These are phyloP conservation scores for Megalops atlanticus DNA, from an alignment of 2,113 vertebrate species.

Conservation along the genomic window DNA sequence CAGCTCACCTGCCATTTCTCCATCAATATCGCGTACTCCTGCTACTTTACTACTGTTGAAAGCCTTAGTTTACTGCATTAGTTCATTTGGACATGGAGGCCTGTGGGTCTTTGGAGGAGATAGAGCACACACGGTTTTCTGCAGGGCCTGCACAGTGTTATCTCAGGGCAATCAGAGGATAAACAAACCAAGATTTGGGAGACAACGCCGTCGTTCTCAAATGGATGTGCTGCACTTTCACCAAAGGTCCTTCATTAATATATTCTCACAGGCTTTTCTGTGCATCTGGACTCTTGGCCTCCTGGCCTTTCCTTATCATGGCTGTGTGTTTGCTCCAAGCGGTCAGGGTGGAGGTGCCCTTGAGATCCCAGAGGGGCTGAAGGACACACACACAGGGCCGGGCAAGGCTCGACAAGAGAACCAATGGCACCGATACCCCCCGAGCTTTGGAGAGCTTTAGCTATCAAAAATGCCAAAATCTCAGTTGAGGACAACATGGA, in stretches of 20 bases:
- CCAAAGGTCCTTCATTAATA: not conserved
- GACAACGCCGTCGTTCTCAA: conserved; percentile 26
- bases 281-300: not conserved
- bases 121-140: not conserved
- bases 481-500: too few species aligned
- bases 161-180: conserved; percentile 32
- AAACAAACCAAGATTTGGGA: conserved; percentile 39
- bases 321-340: not conserved
- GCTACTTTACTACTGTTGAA: not conserved
- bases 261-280: not conserved
- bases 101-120: not conserved
- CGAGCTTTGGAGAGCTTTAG: too few species aligned
- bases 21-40: not conserved
- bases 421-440: too few species aligned
- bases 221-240: conserved; percentile 8
- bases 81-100: conserved; percentile 8
- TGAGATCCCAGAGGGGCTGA: conserved; percentile 23
- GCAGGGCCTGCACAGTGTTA: conserved; percentile 27
- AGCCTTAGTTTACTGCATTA: not conserved
- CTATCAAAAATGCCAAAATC: too few species aligned
- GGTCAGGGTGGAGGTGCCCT: conserved; percentile 10
- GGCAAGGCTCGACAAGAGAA: too few species aligned
- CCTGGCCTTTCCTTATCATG: not conserved
- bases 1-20: not conserved
- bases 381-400: conserved; percentile 27